Conservation (phyloP, 1,140 invertebrate genomes). For the Procambarus clarkii region DNA sequence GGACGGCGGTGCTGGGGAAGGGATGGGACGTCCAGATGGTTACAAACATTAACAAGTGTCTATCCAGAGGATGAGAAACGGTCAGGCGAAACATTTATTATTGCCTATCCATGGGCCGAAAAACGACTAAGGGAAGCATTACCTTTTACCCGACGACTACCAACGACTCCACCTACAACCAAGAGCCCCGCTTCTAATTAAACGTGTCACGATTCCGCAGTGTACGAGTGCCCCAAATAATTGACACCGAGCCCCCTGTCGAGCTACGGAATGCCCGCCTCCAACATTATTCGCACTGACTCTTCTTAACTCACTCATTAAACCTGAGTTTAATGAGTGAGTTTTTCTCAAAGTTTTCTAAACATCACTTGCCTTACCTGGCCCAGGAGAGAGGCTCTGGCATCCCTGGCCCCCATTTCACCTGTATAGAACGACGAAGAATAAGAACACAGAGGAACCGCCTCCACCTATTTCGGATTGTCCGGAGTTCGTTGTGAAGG, state of each 20-base stretch:
- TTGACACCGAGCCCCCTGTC: slow-evolving; percentile 39
- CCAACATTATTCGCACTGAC: slow-evolving; percentile 11
- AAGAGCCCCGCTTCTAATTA: slow-evolving; percentile 31
- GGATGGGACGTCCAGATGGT: too few relatives aligned
- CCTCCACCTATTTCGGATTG: not conserved
- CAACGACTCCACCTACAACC: not conserved
- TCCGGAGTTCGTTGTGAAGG: not conserved
- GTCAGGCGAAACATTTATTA: too few relatives aligned
- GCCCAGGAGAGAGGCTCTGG: too few relatives aligned
- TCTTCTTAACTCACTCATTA: slow-evolving; percentile 14
- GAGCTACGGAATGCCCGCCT: slow-evolving; percentile 13
- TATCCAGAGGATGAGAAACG: too few relatives aligned
- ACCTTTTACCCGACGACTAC: not conserved
- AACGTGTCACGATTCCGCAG: slow-evolving; percentile 37
- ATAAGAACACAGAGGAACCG: not conserved
- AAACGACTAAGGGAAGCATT: too few relatives aligned
- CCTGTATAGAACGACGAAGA: not conserved
- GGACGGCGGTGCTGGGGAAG: too few relatives aligned
- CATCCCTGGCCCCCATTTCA: not conserved
- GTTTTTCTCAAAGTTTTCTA: too few relatives aligned
- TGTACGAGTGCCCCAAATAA: slow-evolving; percentile 61
- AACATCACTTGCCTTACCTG: too few relatives aligned
- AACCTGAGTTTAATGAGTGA: not conserved
- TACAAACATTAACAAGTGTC: too few relatives aligned
- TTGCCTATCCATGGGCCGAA: too few relatives aligned